phyloP scores from a whole-genome alignment of 2,888 invertebrate genomes.

The Pterostichus niger region DNA sequence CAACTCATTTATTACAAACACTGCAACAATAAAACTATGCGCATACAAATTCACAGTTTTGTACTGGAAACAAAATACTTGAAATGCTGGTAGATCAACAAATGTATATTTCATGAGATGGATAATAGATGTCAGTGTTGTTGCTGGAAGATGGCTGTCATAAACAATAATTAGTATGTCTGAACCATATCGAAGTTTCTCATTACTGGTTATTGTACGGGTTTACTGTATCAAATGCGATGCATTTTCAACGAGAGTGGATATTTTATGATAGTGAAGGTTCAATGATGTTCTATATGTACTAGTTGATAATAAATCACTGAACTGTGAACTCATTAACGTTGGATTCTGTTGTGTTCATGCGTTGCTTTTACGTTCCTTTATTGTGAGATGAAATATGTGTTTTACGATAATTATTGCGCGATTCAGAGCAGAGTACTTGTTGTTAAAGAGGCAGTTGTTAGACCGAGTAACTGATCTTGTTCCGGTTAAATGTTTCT shows the following conservation, averaged over 20 bases:
- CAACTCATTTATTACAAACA: conserved; percentile 16
- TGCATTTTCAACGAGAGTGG: conserved; percentile 25
- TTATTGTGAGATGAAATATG: conserved; percentile 43
- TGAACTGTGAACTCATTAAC: conserved; percentile 46
- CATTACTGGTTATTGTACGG: conserved; percentile 40
- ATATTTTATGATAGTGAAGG: conserved; percentile 13
- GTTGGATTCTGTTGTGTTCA: conserved; percentile 11
- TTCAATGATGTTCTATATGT: background rate
- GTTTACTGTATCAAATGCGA: conserved; percentile 46
- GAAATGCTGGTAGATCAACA: background rate
- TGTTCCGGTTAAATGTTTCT: conserved; percentile 7
- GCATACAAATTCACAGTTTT: background rate
- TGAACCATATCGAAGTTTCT: conserved; percentile 55
- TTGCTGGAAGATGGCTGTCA: conserved; percentile 1
- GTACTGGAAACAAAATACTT: too few relatives aligned
- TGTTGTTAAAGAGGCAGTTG: conserved; percentile 14
- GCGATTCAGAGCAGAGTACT: conserved; percentile 20
- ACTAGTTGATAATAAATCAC: conserved; percentile 42
- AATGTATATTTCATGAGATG: conserved; percentile 40
- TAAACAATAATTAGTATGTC: conserved; percentile 47
- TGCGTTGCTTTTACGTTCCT: conserved; percentile 14
- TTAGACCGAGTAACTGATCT: conserved; percentile 6
- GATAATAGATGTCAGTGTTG: conserved; percentile 10
- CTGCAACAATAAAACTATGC: conserved; percentile 20
- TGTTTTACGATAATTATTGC: conserved; percentile 31